Percentiles rank a stretch among this genome's conserved stretches.
phyloP scores from a whole-genome alignment of 2,113 vertebrate genomes.

The Gobio gobio region DNA sequence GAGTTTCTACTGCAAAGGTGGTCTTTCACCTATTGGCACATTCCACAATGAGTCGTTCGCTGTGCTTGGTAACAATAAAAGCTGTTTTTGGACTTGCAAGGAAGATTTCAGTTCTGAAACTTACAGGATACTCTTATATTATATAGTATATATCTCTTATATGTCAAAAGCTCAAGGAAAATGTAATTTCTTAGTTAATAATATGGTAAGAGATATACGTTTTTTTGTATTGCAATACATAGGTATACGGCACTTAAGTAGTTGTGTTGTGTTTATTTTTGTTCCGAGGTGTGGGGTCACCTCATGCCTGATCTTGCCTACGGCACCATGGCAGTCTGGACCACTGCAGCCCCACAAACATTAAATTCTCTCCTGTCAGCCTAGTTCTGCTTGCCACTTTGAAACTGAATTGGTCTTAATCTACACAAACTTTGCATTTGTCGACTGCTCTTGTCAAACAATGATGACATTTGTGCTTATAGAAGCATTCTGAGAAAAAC shows the following conservation, averaged over 20 bases:
- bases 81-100: too few relatives aligned
- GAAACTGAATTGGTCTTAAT: background rate
- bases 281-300: background rate
- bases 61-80: too few relatives aligned
- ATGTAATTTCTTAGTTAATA: too few relatives aligned
- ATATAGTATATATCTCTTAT: too few relatives aligned
- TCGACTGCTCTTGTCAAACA: background rate
- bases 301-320: slow-evolving; percentile 7
- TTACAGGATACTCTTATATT: too few relatives aligned
- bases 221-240: background rate
- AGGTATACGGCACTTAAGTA: background rate
- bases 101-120: too few relatives aligned
- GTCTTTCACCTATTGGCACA: too few relatives aligned
- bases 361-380: background rate
- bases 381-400: background rate
- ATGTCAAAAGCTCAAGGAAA: too few relatives aligned
- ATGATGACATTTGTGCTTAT: background rate
- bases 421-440: background rate
- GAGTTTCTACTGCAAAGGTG: too few relatives aligned
- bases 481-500: slow-evolving; percentile 14
- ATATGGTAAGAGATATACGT: too few relatives aligned
- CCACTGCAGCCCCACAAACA: background rate
- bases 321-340: background rate
- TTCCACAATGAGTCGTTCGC: too few relatives aligned
- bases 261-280: background rate